phyloP scores from a whole-genome alignment of 2,888 invertebrate genomes.

The Melanostoma scalare region DNA sequence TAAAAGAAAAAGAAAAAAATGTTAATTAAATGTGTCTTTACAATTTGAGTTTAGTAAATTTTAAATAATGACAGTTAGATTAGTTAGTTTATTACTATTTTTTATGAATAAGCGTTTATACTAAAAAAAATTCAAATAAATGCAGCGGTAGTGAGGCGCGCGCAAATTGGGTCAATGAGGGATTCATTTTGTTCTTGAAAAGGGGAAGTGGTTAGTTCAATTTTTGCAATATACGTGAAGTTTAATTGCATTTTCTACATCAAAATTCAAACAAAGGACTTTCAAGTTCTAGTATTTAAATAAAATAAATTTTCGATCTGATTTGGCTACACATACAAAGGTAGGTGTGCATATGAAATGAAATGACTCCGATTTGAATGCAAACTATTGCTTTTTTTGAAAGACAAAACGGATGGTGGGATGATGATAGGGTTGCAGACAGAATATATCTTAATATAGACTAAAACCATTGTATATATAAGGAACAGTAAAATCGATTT shows the following conservation, averaged over 20 bases:
- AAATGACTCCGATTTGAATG: slow-evolving; percentile 25
- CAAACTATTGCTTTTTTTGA: background rate
- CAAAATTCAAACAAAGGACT: background rate
- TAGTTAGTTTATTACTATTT: slow-evolving; percentile 21
- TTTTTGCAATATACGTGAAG: slow-evolving; percentile 8
- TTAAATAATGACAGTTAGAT: slow-evolving; percentile 57
- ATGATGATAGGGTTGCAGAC: too few species aligned
- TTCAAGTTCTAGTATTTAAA: too few species aligned
- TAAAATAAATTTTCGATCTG: too few species aligned
- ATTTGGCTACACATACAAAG: too few species aligned
- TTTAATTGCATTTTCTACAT: background rate
- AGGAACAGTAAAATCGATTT: background rate
- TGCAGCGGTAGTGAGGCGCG: slow-evolving; percentile 1
- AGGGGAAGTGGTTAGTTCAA: background rate
- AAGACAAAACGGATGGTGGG: background rate
- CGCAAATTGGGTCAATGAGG: background rate
- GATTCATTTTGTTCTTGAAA: background rate
- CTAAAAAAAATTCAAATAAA: slow-evolving; percentile 5
- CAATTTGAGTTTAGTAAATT: slow-evolving; percentile 34
- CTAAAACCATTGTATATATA: background rate
- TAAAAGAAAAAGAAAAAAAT: slow-evolving; percentile 70
- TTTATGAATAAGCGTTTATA: slow-evolving; percentile 10
- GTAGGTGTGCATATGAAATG: too few species aligned
- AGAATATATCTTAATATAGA: too few species aligned
- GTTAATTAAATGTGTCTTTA: slow-evolving; percentile 68